Base-by-base conservation (phyloP, 2,888 invertebrate species). In the Lochmaea capreae region DNA sequence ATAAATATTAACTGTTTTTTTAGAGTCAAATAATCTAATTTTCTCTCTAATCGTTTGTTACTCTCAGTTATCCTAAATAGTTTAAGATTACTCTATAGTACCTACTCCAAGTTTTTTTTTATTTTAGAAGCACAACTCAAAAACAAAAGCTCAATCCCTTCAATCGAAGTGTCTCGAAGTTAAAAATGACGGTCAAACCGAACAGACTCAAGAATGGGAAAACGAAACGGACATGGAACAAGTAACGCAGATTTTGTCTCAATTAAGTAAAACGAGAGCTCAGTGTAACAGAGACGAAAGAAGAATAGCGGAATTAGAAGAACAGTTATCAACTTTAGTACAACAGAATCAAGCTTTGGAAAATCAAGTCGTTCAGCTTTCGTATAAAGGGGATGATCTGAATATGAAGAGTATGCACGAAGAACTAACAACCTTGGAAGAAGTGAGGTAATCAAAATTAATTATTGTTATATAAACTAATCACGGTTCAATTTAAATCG, bases 331-430 rank as follows among this genome's bases (percentile, higher is more conserved):
- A 42, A 90, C 91, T 8, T 88, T 93, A 83, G 88, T 92, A 26
- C 91, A 93, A 84, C 94, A 94, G 82, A 94, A 93, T 83, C 90
- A 91, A 76, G 89, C 90, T 79, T 87, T 94, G 79, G 93, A 94
- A 81, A 93, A 93, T 71, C 92, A 93, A 82, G 85, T 94, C 77
- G 89, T 90, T 79, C 89, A 91, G 79, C 89, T 91, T 88, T 90
- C 90, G 79, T 87, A 89, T 68, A 90, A 90, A 83, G 77, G 73
- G 33, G 80, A 79, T 4, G 94, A 93, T 67, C 93, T 94, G 79
- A 94, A 94, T 83, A 92, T 94, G 85, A 94, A 94, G 85, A 93
- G 92, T 69, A 91, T 94, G 87, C 95, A 95, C 80, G 95, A 95
- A 83, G 95, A 95, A 86, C 91, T 95, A 82, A 92, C 92, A 70